Conservation (phyloP, 2,888 invertebrate species). For the Anorthoa munda region DNA sequence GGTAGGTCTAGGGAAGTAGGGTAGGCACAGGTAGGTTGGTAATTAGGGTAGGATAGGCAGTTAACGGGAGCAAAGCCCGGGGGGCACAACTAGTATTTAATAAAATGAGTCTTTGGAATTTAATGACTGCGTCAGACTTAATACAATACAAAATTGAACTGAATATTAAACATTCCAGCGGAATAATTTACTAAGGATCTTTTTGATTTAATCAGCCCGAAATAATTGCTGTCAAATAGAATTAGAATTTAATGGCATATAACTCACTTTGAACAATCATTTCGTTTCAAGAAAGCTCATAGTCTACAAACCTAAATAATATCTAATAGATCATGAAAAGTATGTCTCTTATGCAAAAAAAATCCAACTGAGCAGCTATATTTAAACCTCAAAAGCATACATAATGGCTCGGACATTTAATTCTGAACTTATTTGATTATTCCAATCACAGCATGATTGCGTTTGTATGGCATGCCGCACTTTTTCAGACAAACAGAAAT, state of each 20-base stretch:
- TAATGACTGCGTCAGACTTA: neutral
- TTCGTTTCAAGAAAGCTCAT: neutral
- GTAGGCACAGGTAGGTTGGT: too few relatives aligned
- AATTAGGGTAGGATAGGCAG: too few relatives aligned
- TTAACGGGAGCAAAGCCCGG: too few relatives aligned
- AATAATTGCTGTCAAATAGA: neutral
- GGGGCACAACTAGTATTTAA: too few relatives aligned
- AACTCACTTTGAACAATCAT: neutral
- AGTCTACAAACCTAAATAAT: too few relatives aligned
- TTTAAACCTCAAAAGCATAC: neutral
- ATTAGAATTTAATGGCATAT: neutral
- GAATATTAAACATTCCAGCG: neutral
- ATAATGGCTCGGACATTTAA: neutral
- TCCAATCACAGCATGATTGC: slow-evolving; percentile 36
- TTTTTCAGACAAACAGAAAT: slow-evolving; percentile 36
- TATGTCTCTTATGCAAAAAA: neutral
- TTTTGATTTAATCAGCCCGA: neutral
- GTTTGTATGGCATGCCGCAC: slow-evolving; percentile 26
- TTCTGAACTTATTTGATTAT: slow-evolving; percentile 22
- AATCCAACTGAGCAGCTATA: neutral
- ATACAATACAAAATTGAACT: neutral
- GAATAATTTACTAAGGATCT: neutral
- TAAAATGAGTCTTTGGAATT: neutral
- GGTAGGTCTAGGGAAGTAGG: too few relatives aligned
- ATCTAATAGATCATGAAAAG: neutral